A percentile compares a stretch with the other conserved stretches of the same genome.
These are phyloP conservation scores for Cherax quadricarinatus DNA, from an alignment of 1,140 invertebrate genomes.

Conservation along the genomic window DNA sequence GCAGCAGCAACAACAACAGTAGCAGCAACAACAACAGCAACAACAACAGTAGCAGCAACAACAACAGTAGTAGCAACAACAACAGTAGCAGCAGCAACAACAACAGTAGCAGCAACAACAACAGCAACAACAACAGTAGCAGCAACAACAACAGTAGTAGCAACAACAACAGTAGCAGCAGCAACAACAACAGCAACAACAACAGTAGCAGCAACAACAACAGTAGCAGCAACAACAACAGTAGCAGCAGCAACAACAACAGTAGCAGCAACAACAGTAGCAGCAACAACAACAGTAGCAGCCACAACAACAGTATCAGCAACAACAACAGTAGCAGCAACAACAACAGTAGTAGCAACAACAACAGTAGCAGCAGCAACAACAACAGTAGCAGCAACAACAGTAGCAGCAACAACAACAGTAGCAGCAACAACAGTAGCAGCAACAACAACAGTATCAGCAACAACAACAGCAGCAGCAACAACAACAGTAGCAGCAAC, in stretches of 20 bases:
- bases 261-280: too few species aligned
- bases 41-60: too few species aligned
- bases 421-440: conserved; percentile 10
- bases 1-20: too few species aligned
- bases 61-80: too few species aligned
- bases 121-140: background rate
- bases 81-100: background rate
- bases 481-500: too few species aligned
- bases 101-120: background rate
- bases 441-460: conserved; percentile 2
- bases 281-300: too few species aligned
- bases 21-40: too few species aligned
- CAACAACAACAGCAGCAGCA: conserved; percentile 1
- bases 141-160: background rate
- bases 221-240: background rate
- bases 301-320: too few species aligned
- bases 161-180: too few species aligned
- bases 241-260: too few species aligned
- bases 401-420: background rate
- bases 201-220: background rate
- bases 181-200: too few species aligned
- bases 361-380: conserved; percentile 12
- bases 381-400: background rate
- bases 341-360: conserved; percentile 13
- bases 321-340: too few species aligned